A percentile compares a stretch with the other conserved stretches of the same genome.
Conservation (phyloP, 2,888 invertebrate genomes). For the Serripes groenlandicus region DNA sequence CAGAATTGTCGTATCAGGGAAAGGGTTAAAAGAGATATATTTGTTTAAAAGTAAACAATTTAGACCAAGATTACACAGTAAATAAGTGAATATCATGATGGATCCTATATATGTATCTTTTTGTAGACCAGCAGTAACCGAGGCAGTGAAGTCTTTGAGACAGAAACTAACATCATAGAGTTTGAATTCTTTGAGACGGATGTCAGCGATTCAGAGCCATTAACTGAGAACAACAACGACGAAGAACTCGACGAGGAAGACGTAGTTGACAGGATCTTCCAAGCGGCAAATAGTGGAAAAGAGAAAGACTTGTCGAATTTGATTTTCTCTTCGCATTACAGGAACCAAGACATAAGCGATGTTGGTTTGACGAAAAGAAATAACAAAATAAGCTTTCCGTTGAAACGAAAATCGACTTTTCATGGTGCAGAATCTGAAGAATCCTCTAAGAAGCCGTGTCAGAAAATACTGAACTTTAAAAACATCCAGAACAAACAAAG, state of each 20-base stretch:
- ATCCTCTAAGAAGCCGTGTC: neutral
- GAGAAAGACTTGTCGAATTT: slow-evolving; percentile 29
- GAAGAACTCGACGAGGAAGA: slow-evolving; percentile 10
- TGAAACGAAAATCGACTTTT: slow-evolving; percentile 5
- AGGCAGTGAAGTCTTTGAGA: slow-evolving; percentile 16
- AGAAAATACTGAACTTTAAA: slow-evolving; percentile 15
- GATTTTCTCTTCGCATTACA: slow-evolving; percentile 20
- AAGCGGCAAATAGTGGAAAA: slow-evolving; percentile 48
- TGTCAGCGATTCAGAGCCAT: neutral
- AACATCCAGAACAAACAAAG: slow-evolving; percentile 8
- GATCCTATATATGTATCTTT: neutral
- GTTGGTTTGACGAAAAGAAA: neutral
- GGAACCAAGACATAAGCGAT: neutral
- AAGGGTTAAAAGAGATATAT: too few species aligned
- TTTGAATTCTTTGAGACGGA: slow-evolving; percentile 37
- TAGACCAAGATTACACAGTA: too few species aligned
- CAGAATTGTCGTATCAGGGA: too few species aligned
- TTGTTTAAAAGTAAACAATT: too few species aligned
- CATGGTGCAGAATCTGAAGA: neutral
- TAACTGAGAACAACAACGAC: neutral
- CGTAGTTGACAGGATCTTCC: slow-evolving; percentile 51
- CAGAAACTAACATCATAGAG: slow-evolving; percentile 33
- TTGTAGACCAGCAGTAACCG: neutral
- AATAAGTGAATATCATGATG: neutral
- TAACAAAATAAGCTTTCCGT: neutral